Evolutionary conservation across 2,797 vertebrate species (phyloP), one percentile per base, ranked within the genome.

Genomic region (Hephaestus fuliginosus): DNA sequence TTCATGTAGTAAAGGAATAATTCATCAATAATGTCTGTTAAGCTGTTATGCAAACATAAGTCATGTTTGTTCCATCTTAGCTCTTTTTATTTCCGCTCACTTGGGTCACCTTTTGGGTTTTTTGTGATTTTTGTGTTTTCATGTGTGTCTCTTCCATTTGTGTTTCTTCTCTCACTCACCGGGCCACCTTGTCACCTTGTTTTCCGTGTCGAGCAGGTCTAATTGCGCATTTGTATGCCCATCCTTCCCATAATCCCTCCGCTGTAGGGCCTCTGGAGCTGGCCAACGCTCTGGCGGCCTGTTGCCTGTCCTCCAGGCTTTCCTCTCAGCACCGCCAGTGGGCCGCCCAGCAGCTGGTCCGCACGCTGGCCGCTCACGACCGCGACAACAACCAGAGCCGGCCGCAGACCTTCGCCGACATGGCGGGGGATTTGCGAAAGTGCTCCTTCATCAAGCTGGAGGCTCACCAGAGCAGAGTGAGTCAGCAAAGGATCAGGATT

Each of bases 211-310:
- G 91, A 96, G 96, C 97, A 97, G 97, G 97, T 96, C 94, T 97
- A 96, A 95, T 96, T 95, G 97, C 96, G 94, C 96, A 96, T 95
- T 96, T 97, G 91, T 97, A 96, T 97, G 96, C 96, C 97, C 96
- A 97, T 94, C 96, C 96, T 95, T 96, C 96, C 96, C 97, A 95
- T 96, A 95, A 96, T 95, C 96, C 97, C 93, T 96, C 96, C 96
- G 96, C 96, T 97, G 95, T 97, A 99, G 98, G 98, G 92, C 98
- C 98, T 88, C 96, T 99, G 96, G 98, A 99, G 93, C 96, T 99
- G 95, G 98, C 98, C 88, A 99, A 99, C 14, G 98, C 98, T 66
- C 95, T 99, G 93, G 98, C 98, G 69, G 98, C 98, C 43, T 99
- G 98, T 95, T 99, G 98, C 95, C 96, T 99, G 66, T 99, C 98